A percentile compares a stretch with the other conserved stretches of the same genome.
phyloP scores from a whole-genome alignment of 2,113 vertebrate genomes.

The Bubo scandiacus region DNA sequence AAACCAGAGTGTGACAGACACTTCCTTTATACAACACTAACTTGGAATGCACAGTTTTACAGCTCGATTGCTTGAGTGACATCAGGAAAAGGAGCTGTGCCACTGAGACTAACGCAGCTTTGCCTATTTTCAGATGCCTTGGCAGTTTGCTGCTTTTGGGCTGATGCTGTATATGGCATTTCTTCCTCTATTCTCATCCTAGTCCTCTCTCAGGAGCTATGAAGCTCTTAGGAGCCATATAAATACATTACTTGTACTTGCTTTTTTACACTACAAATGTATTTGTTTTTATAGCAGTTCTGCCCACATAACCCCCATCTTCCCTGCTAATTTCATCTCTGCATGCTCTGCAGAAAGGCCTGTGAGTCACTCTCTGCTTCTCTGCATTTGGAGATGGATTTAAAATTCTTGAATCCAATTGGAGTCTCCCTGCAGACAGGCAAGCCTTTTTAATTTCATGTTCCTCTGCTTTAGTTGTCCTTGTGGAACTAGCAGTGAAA shows the following conservation, averaged over 20 bases:
- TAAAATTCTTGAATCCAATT: constrained; percentile 45
- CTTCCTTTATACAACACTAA: not conserved
- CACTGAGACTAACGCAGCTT: not conserved
- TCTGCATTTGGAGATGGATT: constrained; percentile 4
- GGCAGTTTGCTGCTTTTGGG: constrained; percentile 28
- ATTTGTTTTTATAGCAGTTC: not conserved
- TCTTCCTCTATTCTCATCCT: not conserved
- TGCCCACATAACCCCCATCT: not conserved
- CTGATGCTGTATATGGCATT: not conserved
- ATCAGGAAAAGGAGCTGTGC: not conserved
- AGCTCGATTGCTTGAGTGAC: not conserved
- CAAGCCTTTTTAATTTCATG: not conserved
- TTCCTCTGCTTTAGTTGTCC: not conserved
- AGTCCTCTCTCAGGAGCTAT: not conserved
- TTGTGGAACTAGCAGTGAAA: constrained; percentile 9
- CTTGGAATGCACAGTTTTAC: not conserved
- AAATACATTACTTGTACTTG: not conserved
- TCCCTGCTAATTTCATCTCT: not conserved
- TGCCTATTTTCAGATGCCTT: constrained; percentile 25
- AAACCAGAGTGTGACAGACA: not conserved
- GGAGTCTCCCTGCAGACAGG: not conserved
- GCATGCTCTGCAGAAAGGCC: not conserved
- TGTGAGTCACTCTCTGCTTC: not conserved
- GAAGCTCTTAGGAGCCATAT: not conserved
- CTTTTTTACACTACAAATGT: not conserved